Evolutionary conservation across 2,113 vertebrate genomes (phyloP), one percentile per base, ranked within the genome.

Genomic region (Globicephala melas): DNA sequence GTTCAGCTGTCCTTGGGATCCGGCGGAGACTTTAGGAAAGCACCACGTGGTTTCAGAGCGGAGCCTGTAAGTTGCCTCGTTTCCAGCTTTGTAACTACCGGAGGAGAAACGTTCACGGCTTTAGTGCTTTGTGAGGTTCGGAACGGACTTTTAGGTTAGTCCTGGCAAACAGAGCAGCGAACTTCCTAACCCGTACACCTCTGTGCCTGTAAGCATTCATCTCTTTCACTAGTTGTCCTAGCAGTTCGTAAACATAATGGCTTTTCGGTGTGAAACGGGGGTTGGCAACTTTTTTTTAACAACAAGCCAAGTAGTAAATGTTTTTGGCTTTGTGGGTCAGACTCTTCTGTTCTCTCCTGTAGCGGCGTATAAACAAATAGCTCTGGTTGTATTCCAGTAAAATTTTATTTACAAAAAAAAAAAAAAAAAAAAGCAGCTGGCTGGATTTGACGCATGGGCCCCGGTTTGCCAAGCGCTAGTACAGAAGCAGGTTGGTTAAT

Each of bases 21-120:
- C 3, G 38, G 38, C 1, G 11, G 47, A 58, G 31, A 44, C 28
- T 76, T 73, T 33, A 60, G 1, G 11, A 31, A 55, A 67, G 20
- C 14, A 0, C 31, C 0, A 0, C 5, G 13, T 3, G 8, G 3
- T 41, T 12, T 33, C 28, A 8, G 53, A 67, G n/a, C 41, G 1
- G 38, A 68, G 18, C 38, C 14, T 1, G 2, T 33, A 0, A 28
- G 31, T 58, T 47, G 50, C n/a, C 55, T 53, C 0, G 3, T 23
- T 6, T 85, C 33, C n/a, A 25, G 55, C 6, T 62, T 1, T 47
- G 1, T 6, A 41, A 17, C 21, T 6, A 2, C 41, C 41, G 8
- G 18, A 20, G 47, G 62, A 18, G 15, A 9, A 9, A 14, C 3
- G 0, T 31, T 28, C 41, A 8, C 13, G 2, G 23, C 41, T 36